Percentiles rank a stretch among this genome's conserved stretches.
These are phyloP conservation scores for Leptobrachium ailaonicum DNA, from an alignment of 2,113 vertebrate species.

Conservation along the genomic window DNA sequence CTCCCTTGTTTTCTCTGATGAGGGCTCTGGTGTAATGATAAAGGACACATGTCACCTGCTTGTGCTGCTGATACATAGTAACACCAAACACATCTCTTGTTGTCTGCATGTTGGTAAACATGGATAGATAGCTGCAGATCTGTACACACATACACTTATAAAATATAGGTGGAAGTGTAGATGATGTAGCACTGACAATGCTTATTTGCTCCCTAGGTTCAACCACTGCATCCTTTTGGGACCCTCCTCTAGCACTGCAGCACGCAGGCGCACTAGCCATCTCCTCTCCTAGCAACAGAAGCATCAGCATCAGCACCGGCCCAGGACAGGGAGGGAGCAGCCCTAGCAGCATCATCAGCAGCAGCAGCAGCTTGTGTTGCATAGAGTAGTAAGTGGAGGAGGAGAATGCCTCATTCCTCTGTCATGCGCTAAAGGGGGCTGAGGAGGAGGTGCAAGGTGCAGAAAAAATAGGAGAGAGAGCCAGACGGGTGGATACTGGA, in stretches of 20 bases:
- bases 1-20: too few relatives aligned
- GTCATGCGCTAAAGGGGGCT: slow-evolving; percentile 42
- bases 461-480: slow-evolving; percentile 36
- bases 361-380: slow-evolving; percentile 33
- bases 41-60: too few relatives aligned
- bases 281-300: slow-evolving; percentile 48
- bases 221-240: slow-evolving; percentile 35
- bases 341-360: too few relatives aligned
- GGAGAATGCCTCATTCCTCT: slow-evolving; percentile 22
- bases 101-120: too few relatives aligned
- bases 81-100: too few relatives aligned
- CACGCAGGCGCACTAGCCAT: slow-evolving; percentile 21
- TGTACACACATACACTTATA: too few relatives aligned
- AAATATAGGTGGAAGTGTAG: not conserved
- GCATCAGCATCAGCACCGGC: slow-evolving; percentile 43
- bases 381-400: slow-evolving; percentile 39
- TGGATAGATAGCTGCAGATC: too few relatives aligned
- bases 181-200: not conserved
- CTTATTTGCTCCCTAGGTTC: slow-evolving; percentile 29
- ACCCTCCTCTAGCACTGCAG: slow-evolving; percentile 37
- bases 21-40: too few relatives aligned
- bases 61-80: too few relatives aligned
- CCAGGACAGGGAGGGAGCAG: slow-evolving; percentile 15
- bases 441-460: slow-evolving; percentile 42
- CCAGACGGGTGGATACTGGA: slow-evolving; percentile 46